Evolutionary conservation across 1,140 invertebrate genomes (phyloP).

Genomic region (Drosophila micromelanica): DNA sequence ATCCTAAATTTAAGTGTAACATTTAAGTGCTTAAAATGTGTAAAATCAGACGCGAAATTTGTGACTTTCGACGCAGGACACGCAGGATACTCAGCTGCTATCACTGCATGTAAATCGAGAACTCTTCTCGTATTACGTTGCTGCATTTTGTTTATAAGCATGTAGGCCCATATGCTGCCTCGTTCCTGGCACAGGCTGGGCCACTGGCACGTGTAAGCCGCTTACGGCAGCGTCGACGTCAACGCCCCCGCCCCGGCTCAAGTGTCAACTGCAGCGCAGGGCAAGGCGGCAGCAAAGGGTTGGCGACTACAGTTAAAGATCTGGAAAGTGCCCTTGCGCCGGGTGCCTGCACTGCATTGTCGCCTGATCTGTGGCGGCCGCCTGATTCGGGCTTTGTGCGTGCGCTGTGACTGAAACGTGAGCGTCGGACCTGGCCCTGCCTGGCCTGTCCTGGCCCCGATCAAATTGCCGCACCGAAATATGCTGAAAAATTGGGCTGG

Average conservation of each 20-base stretch:
- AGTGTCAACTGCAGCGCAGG: slow-evolving; percentile 39
- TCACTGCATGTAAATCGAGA: slow-evolving; percentile 56
- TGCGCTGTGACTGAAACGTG: slow-evolving; percentile 44
- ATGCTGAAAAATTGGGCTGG: slow-evolving; percentile 16
- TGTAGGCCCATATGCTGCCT: slow-evolving; percentile 6
- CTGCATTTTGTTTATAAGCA: slow-evolving; percentile 27
- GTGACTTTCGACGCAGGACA: slow-evolving; percentile 67
- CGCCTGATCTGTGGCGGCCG: slow-evolving; percentile 22
- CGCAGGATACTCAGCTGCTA: slow-evolving; percentile 6
- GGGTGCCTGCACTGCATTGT: slow-evolving; percentile 10
- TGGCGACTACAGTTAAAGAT: slow-evolving; percentile 30
- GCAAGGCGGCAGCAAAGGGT: background rate
- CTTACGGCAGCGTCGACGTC: slow-evolving; percentile 25
- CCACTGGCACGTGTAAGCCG: slow-evolving; percentile 69
- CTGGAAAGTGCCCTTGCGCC: background rate
- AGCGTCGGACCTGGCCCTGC: slow-evolving; percentile 13
- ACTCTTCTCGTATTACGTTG: slow-evolving; percentile 40
- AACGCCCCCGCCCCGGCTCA: slow-evolving; percentile 37
- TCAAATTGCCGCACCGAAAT: slow-evolving; percentile 36
- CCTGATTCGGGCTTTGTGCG: slow-evolving; percentile 12
- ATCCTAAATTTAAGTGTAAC: slow-evolving; percentile 13
- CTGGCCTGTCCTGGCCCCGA: slow-evolving; percentile 7
- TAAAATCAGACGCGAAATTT: slow-evolving; percentile 35
- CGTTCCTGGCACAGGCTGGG: background rate
- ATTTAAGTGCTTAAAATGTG: slow-evolving; percentile 25